phyloP scores from a whole-genome alignment of 1,140 invertebrate species.

The Dendrolimus kikuchii region DNA sequence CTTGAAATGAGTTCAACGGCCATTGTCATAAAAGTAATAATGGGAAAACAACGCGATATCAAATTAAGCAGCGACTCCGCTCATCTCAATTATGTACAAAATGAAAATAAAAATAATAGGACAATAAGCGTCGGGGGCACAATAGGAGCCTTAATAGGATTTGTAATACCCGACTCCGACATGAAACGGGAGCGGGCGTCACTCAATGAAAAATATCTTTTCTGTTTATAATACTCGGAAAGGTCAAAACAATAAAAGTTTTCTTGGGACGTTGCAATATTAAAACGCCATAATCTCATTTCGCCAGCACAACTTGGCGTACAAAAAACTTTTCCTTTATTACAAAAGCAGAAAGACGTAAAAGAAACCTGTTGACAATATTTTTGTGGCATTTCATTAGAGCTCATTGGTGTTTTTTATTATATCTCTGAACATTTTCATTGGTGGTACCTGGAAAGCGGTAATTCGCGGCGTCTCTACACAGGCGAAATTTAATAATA shows the following conservation, averaged over 20 bases:
- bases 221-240: slow-evolving; percentile 44
- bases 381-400: slow-evolving; percentile 51
- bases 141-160: slow-evolving; percentile 42
- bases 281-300: slow-evolving; percentile 58
- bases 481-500: slow-evolving; percentile 47
- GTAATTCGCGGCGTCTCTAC: slow-evolving; percentile 27
- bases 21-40: slow-evolving; percentile 33
- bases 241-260: slow-evolving; percentile 54
- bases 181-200: slow-evolving; percentile 32
- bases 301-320: slow-evolving; percentile 27
- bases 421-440: slow-evolving; percentile 32
- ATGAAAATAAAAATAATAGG: slow-evolving; percentile 46
- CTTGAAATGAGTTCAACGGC: slow-evolving; percentile 5
- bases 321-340: slow-evolving; percentile 47
- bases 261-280: slow-evolving; percentile 38
- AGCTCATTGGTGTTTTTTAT: slow-evolving; percentile 39
- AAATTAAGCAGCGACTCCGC: slow-evolving; percentile 41
- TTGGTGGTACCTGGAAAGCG: slow-evolving; percentile 2
- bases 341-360: slow-evolving; percentile 40
- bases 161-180: slow-evolving; percentile 35
- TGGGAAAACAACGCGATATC: slow-evolving; percentile 34
- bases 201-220: slow-evolving; percentile 51
- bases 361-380: slow-evolving; percentile 36
- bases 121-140: slow-evolving; percentile 29
- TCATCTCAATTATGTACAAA: slow-evolving; percentile 52